Evolutionary conservation across 2,113 vertebrate species (phyloP).

Genomic region (Capreolus pygargus): DNA sequence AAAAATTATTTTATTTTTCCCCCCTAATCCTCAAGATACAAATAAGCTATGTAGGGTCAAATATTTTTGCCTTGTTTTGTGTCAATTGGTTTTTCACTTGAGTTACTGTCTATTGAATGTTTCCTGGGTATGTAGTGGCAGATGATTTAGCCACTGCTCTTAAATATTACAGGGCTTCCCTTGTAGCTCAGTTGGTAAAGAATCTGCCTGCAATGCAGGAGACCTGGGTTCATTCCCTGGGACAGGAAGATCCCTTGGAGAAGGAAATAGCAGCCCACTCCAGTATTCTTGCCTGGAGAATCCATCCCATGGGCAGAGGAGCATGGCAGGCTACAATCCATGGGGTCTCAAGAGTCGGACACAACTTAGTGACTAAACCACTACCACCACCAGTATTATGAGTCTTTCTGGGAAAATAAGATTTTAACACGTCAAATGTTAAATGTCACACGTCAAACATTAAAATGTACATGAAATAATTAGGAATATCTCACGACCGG

Average conservation of each 20-base stretch:
- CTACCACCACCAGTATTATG: background rate
- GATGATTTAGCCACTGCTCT: background rate
- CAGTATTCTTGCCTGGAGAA: background rate
- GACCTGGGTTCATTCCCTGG: background rate
- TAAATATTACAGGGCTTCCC: background rate
- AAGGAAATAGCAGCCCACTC: background rate
- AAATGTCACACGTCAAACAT: too few relatives aligned
- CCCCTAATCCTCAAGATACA: background rate
- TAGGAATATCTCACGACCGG: background rate
- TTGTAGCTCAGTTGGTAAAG: background rate
- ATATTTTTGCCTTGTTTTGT: background rate
- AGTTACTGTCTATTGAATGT: background rate
- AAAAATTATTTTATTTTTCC: background rate
- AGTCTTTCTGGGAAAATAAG: conserved; percentile 15
- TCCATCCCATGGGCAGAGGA: background rate
- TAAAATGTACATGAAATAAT: conserved; percentile 10
- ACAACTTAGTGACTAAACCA: background rate
- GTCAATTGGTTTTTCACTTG: background rate
- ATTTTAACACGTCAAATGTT: background rate
- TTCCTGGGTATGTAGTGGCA: background rate
- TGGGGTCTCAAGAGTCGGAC: background rate
- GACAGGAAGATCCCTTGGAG: background rate
- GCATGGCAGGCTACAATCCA: background rate
- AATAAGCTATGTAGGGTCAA: background rate
- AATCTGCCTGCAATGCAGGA: background rate